Evolutionary conservation across 1,140 invertebrate species (phyloP), one percentile per base, ranked within the genome.

Genomic region (Charaxes varanes): DNA sequence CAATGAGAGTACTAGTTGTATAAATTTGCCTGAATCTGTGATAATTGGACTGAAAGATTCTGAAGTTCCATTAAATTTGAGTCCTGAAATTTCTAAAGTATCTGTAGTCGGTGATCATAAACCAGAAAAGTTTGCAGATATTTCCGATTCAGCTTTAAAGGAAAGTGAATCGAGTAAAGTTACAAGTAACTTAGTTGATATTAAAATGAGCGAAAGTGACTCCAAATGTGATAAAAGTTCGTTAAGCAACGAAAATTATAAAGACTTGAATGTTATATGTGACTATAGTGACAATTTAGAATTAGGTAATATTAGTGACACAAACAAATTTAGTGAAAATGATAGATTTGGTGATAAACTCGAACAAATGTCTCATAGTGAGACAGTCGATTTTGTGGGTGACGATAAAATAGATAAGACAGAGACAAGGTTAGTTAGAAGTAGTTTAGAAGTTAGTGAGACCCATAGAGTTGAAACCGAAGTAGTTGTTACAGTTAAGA

Each of bases 371-470:
- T 51, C 56, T 54, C 56, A 66, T 51, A 60, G 49, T 49, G 59
- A 67, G 42, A 53, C 44, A n/a, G 30, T 56, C 12, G 53, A 45
- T 33, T 38, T 31, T 19, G 26, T 51, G 19, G 41, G 51, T 14
- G 55, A 53, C 11, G 52, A 53, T 41, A 50, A 55, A 41, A 44
- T 41, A 24, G 26, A 60, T 18, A 60, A 63, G 41, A 62, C 53
- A 12, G 74, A 73, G 38, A 72, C 64, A 7, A 62, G 62, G 50
- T 33, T 71, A 60, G 56, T 70, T 60, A 72, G 59, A 57, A 63
- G 42, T 55, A 66, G 52, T 38, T 43, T 58, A 38, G 51, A 53
- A 44, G 46, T 56, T 21, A 68, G 37, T 18, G 59, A 66, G 23
- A 60, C 17, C 3, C 55, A 70, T 12, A 62, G 38, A 43, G 22